Conservation (phyloP, 1,140 invertebrate species). For the Branchinecta lindahli region DNA sequence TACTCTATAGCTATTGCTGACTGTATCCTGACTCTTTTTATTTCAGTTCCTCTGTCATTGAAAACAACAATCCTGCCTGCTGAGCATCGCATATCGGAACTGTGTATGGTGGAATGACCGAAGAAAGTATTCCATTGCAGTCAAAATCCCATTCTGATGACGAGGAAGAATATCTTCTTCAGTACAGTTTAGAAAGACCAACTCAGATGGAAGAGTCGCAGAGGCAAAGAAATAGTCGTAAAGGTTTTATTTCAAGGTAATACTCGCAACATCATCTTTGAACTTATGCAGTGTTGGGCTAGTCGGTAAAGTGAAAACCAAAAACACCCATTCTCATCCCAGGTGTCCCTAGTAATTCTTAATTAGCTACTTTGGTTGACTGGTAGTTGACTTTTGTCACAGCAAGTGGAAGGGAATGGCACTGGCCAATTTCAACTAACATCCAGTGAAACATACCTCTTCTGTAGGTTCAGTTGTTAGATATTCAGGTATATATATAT, state of each 20-base stretch:
- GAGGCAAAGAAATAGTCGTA: neutral
- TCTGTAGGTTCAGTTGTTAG: too few species aligned
- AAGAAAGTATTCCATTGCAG: slow-evolving; percentile 22
- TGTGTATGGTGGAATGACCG: slow-evolving; percentile 4
- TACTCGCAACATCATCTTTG: neutral
- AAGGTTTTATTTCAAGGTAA: neutral
- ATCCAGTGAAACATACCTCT: too few species aligned
- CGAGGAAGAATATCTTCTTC: slow-evolving; percentile 12
- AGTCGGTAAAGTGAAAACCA: neutral
- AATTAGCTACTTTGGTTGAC: neutral
- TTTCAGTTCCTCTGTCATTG: too few species aligned
- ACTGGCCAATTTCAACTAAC: too few species aligned
- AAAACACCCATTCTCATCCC: neutral
- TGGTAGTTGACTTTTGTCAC: neutral
- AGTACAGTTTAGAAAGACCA: neutral
- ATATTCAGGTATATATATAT: too few species aligned
- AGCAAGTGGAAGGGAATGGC: too few species aligned
- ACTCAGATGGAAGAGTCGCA: neutral
- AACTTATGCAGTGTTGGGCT: neutral
- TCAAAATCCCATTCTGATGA: slow-evolving; percentile 25
- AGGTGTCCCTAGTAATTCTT: neutral
- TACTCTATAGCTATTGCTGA: too few species aligned
- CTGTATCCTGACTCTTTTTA: too few species aligned
- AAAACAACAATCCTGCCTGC: too few species aligned
- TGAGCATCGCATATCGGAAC: too few species aligned